Evolutionary conservation across 2,113 vertebrate species (phyloP).

Genomic region (Sinocyclocheilus rhinocerous): DNA sequence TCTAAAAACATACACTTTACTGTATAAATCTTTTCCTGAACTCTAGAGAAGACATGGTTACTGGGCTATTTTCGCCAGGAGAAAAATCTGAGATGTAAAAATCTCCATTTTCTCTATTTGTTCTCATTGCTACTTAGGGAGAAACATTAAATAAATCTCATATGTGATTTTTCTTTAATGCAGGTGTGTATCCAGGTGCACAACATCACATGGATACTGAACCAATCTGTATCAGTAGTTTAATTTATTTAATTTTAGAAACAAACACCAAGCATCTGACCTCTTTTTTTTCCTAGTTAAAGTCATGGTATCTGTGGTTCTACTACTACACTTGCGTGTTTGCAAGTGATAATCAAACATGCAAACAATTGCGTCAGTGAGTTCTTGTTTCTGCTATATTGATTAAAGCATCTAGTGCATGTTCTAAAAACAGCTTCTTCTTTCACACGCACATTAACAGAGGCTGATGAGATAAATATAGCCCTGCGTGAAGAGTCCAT

Average conservation of each 20-base stretch:
- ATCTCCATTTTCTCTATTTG: no score
- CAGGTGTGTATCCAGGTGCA: not conserved
- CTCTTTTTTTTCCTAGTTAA: not conserved
- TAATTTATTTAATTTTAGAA: not conserved
- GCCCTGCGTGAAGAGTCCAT: not conserved
- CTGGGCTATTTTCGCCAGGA: not conserved
- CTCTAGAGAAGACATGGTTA: not conserved
- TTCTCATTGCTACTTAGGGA: no score
- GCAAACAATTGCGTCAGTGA: not conserved
- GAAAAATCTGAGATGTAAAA: not conserved
- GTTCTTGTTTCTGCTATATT: slow-evolving; percentile 9
- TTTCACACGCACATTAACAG: slow-evolving; percentile 2
- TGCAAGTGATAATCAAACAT: slow-evolving; percentile 15
- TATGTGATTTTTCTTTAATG: not conserved
- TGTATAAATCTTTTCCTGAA: not conserved
- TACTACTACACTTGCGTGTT: slow-evolving; percentile 14
- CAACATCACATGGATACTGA: not conserved
- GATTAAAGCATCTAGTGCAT: slow-evolving; percentile 1
- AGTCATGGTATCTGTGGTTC: not conserved
- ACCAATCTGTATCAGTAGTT: not conserved
- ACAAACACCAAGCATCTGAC: not conserved
- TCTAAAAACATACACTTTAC: not conserved
- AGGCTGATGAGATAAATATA: slow-evolving; percentile 14
- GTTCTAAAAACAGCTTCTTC: slow-evolving; percentile 9
- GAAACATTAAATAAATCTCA: no score